Evolutionary conservation across 2,888 invertebrate genomes (phyloP).

Genomic region (Gasteruption jaculator): DNA sequence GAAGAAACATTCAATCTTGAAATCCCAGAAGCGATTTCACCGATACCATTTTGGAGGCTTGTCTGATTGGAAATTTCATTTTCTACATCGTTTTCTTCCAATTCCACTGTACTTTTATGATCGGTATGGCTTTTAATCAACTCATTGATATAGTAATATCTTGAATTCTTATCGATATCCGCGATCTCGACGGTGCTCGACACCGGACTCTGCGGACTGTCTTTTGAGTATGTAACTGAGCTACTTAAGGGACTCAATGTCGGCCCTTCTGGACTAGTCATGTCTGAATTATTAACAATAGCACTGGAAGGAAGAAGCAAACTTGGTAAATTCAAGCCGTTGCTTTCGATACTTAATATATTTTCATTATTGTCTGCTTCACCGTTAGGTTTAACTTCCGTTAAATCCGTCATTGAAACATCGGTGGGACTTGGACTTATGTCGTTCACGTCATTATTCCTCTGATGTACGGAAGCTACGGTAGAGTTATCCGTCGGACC

Average conservation of each 20-base stretch:
- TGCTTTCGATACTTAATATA: slow-evolving; percentile 22
- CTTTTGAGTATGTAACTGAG: slow-evolving; percentile 53
- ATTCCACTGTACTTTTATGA: too few species aligned
- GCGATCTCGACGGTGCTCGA: slow-evolving; percentile 46
- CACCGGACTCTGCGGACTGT: slow-evolving; percentile 56
- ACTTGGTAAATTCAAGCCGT: slow-evolving; percentile 20
- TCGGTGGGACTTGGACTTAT: slow-evolving; percentile 29
- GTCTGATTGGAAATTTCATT: slow-evolving; percentile 1
- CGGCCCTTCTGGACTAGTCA: slow-evolving; percentile 34
- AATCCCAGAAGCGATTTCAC: slow-evolving; percentile 29
- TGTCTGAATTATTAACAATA: slow-evolving; percentile 30
- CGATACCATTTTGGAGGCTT: slow-evolving; percentile 29
- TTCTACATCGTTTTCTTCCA: slow-evolving; percentile 10
- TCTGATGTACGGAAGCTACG: too few species aligned
- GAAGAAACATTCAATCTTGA: slow-evolving; percentile 28
- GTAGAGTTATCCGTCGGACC: too few species aligned
- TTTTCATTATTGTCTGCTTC: slow-evolving; percentile 22
- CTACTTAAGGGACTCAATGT: slow-evolving; percentile 36
- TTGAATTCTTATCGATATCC: too few species aligned
- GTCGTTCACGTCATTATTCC: too few species aligned
- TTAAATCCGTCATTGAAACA: slow-evolving; percentile 26
- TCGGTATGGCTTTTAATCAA: not conserved
- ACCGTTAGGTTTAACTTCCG: slow-evolving; percentile 21
- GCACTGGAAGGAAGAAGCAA: slow-evolving; percentile 28
- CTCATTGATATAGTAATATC: not conserved